Percentiles rank a stretch among this genome's conserved stretches.
Evolutionary conservation across 2,888 invertebrate genomes (phyloP).

Genomic region (Dexiosoma caninum): DNA sequence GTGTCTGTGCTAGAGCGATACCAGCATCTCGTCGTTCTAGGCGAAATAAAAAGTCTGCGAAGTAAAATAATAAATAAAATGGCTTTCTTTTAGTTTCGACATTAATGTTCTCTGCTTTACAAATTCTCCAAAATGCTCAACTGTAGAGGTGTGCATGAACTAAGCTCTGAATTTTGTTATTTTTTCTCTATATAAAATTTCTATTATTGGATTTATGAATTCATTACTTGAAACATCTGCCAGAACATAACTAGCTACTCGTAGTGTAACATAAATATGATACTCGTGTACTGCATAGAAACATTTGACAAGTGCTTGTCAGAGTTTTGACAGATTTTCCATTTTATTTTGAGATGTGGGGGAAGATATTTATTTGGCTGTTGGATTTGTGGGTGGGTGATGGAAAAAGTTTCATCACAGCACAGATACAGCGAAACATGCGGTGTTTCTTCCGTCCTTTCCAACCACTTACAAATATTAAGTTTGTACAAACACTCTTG

Average conservation of each 20-base stretch:
- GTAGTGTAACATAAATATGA: not conserved
- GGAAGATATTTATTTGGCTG: constrained; percentile 2
- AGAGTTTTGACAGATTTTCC: constrained; percentile 55
- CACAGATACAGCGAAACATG: constrained; percentile 13
- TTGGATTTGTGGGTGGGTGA: not conserved
- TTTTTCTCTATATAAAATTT: not conserved
- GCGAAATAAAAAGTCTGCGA: too few relatives aligned
- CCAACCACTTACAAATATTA: not conserved
- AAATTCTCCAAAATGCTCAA: too few relatives aligned
- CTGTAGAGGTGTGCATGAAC: too few relatives aligned
- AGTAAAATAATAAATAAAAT: too few relatives aligned
- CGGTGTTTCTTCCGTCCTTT: not conserved
- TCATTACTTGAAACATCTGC: constrained; percentile 1
- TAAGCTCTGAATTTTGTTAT: too few relatives aligned
- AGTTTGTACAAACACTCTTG: not conserved
- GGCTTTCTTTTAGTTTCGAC: too few relatives aligned
- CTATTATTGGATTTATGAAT: not conserved
- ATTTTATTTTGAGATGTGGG: constrained; percentile 10
- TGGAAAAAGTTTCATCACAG: not conserved
- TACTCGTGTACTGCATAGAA: constrained; percentile 15
- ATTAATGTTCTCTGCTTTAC: too few relatives aligned
- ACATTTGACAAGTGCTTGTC: constrained; percentile 60
- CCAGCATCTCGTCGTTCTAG: too few relatives aligned
- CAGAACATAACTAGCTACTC: not conserved
- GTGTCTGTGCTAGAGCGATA: too few relatives aligned